A percentile compares a stretch with the other conserved stretches of the same genome.
phyloP scores from a whole-genome alignment of 1,140 invertebrate genomes.

The Zaprionus ornatus region DNA sequence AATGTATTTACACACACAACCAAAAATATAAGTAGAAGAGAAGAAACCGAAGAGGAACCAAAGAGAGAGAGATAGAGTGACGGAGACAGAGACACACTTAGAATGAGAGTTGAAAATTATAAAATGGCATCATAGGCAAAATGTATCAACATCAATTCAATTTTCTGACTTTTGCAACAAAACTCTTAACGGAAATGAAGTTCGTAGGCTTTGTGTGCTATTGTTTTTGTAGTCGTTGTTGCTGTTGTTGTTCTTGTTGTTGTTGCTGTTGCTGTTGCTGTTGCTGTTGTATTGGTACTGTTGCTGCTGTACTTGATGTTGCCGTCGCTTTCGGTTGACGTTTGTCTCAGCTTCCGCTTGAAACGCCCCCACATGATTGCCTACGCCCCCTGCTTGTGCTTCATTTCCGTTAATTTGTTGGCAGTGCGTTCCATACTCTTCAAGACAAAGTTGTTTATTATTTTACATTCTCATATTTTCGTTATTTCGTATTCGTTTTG shows the following conservation, averaged over 20 bases:
- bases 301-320: conserved; percentile 39
- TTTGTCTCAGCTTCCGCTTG: conserved; percentile 49
- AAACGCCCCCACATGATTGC: conserved; percentile 36
- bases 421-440: conserved; percentile 83
- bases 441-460: conserved; percentile 83
- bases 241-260: conserved; percentile 33
- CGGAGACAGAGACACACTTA: conserved; percentile 44
- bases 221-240: conserved; percentile 36
- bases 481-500: conserved; percentile 33
- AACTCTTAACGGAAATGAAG: conserved; percentile 84
- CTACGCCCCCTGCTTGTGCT: conserved; percentile 59
- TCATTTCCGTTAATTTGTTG: conserved; percentile 84
- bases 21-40: conserved; percentile 32
- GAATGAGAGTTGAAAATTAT: conserved; percentile 67
- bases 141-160: conserved; percentile 82
- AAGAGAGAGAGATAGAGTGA: background rate
- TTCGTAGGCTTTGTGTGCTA: conserved; percentile 60
- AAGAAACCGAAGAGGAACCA: conserved; percentile 29
- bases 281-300: conserved; percentile 27
- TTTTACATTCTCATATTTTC: conserved; percentile 83
- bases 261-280: conserved; percentile 27
- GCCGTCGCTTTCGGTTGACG: conserved; percentile 6
- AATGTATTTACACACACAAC: conserved; percentile 74
- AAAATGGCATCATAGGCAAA: conserved; percentile 83
- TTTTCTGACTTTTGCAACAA: conserved; percentile 81